Evolutionary conservation across 2,888 invertebrate genomes (phyloP).

Genomic region (Harmothoe impar): DNA sequence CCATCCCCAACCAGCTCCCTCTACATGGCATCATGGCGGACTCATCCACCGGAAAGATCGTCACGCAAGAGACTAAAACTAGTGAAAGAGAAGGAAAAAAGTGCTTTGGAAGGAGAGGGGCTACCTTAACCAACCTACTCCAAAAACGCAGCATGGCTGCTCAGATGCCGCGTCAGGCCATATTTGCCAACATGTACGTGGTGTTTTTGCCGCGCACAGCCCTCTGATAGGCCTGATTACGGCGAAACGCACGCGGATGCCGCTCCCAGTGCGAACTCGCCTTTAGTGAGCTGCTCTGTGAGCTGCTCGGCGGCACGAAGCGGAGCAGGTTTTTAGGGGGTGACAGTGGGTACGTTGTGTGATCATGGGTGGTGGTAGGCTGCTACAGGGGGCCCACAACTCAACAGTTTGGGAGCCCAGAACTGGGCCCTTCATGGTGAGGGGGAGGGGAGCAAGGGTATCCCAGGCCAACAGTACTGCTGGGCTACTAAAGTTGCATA

Average conservation of each 20-base stretch:
- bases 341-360: conserved; percentile 47
- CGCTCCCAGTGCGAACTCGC: not conserved
- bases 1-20: too few relatives aligned
- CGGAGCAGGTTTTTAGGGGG: not conserved
- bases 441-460: too few relatives aligned
- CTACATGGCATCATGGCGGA: not conserved
- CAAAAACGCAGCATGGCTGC: not conserved
- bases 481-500: too few relatives aligned
- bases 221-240: conserved; percentile 12
- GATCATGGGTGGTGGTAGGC: conserved; percentile 6
- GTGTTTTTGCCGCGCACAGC: not conserved
- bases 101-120: too few relatives aligned
- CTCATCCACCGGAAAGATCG: conserved; percentile 24
- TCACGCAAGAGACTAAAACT: conserved; percentile 33
- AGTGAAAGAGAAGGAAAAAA: not conserved
- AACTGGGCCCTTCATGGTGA: not conserved
- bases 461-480: too few relatives aligned
- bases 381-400: not conserved
- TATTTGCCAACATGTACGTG: conserved; percentile 22
- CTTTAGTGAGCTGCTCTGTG: not conserved
- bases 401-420: not conserved
- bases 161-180: not conserved
- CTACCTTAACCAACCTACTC: not conserved
- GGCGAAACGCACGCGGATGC: not conserved
- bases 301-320: conserved; percentile 9